Evolutionary conservation across 2,113 vertebrate genomes (phyloP).

Genomic region (Cathartes aura): DNA sequence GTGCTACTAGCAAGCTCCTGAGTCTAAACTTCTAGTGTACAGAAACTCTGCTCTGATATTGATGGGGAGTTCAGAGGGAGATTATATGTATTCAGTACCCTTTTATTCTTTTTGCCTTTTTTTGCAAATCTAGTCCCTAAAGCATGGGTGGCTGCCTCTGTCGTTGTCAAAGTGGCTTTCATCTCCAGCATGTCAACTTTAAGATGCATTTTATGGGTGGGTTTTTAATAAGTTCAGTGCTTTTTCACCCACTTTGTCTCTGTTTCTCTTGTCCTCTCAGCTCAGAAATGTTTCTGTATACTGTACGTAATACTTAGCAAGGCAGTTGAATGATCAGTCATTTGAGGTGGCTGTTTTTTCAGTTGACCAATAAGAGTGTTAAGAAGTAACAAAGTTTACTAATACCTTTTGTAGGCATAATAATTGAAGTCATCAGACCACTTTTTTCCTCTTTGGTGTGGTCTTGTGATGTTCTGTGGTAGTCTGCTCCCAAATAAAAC

Average conservation of each 20-base stretch:
- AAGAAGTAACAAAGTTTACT: not conserved
- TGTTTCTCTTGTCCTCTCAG: not conserved
- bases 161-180: not conserved
- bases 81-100: not conserved
- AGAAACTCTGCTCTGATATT: not conserved
- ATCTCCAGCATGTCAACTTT: not conserved
- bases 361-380: not conserved
- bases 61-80: not conserved
- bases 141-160: not conserved
- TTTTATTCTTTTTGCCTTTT: not conserved
- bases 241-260: not conserved
- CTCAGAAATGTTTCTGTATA: not conserved
- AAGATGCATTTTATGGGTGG: not conserved
- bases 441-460: not conserved
- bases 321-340: not conserved
- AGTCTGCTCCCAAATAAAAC: not conserved
- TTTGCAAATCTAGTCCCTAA: not conserved
- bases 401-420: not conserved
- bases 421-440: not conserved
- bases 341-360: not conserved
- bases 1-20: not conserved
- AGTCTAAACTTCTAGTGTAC: not conserved
- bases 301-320: not conserved
- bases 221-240: not conserved
- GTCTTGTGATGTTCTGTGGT: not conserved